phyloP scores from a whole-genome alignment of 2,113 vertebrate species.

The Sakesphorus luctuosus region DNA sequence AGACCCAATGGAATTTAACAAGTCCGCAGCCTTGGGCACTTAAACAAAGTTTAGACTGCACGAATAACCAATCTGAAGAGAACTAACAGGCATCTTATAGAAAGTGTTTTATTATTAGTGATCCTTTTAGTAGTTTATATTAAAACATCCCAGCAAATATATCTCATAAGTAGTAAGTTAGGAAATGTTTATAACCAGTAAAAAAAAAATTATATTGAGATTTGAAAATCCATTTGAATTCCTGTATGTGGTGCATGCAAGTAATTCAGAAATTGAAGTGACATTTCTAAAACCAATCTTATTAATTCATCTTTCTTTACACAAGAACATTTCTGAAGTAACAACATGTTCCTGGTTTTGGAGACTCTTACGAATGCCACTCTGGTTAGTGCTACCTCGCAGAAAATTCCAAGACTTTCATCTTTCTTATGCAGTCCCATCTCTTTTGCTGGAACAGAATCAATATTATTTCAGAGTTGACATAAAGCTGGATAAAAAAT shows the following conservation, averaged over 20 bases:
- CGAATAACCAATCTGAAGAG: neutral
- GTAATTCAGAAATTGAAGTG: conserved; percentile 56
- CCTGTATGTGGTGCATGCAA: conserved; percentile 66
- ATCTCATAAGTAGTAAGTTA: neutral
- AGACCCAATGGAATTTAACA: neutral
- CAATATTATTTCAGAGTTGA: neutral
- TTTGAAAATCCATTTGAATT: conserved; percentile 78
- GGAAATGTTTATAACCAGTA: conserved; percentile 27
- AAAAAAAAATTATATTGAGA: conserved; percentile 63
- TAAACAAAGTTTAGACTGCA: neutral
- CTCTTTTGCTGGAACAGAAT: neutral
- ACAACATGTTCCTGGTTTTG: neutral
- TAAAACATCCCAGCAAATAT: neutral
- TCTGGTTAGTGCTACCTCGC: neutral
- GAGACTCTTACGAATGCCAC: neutral
- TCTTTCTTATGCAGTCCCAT: neutral
- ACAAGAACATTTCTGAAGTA: neutral
- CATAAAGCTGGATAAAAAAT: neutral
- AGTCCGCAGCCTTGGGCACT: neutral
- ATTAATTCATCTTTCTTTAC: neutral
- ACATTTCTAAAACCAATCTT: conserved; percentile 58
- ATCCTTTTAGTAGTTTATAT: neutral
- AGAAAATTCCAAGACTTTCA: neutral
- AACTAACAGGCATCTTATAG: neutral
- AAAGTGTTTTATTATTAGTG: neutral